Percentiles rank a stretch among this genome's conserved stretches.
Evolutionary conservation across 2,888 invertebrate genomes (phyloP).

Genomic region (Apamea monoglypha): DNA sequence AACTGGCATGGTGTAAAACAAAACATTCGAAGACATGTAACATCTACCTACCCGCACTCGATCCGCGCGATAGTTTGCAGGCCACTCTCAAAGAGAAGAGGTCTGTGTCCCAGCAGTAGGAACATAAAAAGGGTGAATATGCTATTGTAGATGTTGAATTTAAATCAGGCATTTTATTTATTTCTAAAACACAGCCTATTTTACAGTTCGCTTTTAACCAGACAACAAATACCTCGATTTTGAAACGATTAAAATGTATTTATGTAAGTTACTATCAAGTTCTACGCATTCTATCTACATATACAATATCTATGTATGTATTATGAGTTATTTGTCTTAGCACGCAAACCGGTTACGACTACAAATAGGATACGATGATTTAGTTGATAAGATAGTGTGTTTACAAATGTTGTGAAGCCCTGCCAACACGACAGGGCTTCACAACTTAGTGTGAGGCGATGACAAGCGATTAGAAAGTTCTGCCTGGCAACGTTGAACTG

Average conservation of each 20-base stretch:
- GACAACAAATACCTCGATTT: neutral
- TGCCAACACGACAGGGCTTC: conserved; percentile 2
- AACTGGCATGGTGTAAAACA: too few relatives aligned
- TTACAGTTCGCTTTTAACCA: too few relatives aligned
- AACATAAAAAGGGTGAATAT: too few relatives aligned
- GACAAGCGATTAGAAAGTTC: conserved; percentile 7
- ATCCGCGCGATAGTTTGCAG: too few relatives aligned
- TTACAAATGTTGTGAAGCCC: conserved; percentile 22
- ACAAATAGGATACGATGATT: conserved; percentile 22
- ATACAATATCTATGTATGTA: neutral
- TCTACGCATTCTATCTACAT: neutral
- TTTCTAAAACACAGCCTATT: too few relatives aligned
- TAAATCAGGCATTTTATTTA: too few relatives aligned
- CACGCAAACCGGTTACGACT: conserved; percentile 11
- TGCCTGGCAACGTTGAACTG: neutral
- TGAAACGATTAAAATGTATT: neutral
- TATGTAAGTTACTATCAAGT: neutral
- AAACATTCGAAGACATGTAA: too few relatives aligned
- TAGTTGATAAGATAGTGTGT: conserved; percentile 34
- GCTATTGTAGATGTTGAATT: neutral
- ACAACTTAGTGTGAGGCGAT: conserved; percentile 12
- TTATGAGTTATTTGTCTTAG: conserved; percentile 4
- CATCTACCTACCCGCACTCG: too few relatives aligned
- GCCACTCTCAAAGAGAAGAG: too few relatives aligned
- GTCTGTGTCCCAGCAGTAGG: too few relatives aligned